These are phyloP conservation scores for Listrodromus nycthemerus DNA, from an alignment of 2,888 invertebrate genomes.

Conservation along the genomic window DNA sequence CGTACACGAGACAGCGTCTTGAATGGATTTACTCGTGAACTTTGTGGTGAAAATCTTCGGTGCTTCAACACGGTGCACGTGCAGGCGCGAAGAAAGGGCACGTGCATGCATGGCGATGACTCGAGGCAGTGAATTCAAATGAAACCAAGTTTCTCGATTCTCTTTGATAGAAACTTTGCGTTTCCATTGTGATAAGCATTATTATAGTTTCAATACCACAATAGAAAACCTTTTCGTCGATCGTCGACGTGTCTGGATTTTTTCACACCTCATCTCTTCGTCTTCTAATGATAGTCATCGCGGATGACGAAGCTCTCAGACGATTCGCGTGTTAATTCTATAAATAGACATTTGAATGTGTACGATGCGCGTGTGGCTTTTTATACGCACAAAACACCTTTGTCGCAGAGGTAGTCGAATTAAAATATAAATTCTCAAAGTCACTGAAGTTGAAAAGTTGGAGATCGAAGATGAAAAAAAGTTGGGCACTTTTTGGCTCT, in stretches of 20 bases:
- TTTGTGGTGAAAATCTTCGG: conserved; percentile 27
- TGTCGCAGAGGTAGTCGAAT: background rate
- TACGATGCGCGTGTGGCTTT: background rate
- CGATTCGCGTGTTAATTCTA: conserved; percentile 9
- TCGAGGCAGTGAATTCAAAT: conserved; percentile 56
- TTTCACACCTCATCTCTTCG: conserved; percentile 34
- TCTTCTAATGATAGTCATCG: conserved; percentile 35
- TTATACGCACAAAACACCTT: background rate
- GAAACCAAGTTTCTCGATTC: conserved; percentile 58
- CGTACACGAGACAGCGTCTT: background rate
- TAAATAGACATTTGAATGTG: conserved; percentile 3
- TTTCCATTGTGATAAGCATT: conserved; percentile 3
- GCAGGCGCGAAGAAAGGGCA: conserved; percentile 55
- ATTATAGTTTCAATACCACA: background rate
- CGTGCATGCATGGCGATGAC: conserved; percentile 47
- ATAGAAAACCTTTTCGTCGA: conserved; percentile 7
- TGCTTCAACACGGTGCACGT: conserved; percentile 14
- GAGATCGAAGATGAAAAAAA: background rate
- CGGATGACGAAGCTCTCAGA: background rate
- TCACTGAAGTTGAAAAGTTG: background rate
- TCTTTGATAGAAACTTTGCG: background rate
- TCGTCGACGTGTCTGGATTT: conserved; percentile 57
- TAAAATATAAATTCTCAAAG: background rate
- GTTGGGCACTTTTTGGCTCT: no score
- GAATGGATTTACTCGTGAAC: conserved; percentile 3